phyloP scores from a whole-genome alignment of 2,888 invertebrate species.

The Dione juno region DNA sequence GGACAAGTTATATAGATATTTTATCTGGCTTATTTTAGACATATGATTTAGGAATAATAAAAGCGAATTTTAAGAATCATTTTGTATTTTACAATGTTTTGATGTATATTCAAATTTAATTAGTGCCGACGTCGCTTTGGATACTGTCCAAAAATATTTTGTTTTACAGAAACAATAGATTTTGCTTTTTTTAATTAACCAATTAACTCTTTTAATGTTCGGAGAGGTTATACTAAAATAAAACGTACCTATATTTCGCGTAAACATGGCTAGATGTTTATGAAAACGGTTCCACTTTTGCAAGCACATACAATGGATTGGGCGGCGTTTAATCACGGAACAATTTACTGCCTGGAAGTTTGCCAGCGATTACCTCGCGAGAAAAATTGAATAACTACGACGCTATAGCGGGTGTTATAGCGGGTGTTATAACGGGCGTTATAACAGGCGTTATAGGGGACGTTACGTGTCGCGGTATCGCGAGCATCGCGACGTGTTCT shows the following conservation, averaged over 20 bases:
- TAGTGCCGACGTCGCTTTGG: constrained; percentile 9
- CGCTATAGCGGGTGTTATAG: constrained; percentile 13
- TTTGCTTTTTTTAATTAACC: constrained; percentile 6
- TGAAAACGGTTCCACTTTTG: constrained; percentile 13
- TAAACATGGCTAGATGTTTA: constrained; percentile 4
- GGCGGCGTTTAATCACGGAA: constrained; percentile 42
- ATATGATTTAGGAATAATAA: background rate
- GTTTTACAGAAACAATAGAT: constrained; percentile 5
- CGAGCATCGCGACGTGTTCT: constrained; percentile 7
- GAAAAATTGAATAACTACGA: constrained; percentile 43
- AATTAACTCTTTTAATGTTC: constrained; percentile 5
- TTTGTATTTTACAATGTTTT: background rate
- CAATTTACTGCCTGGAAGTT: constrained; percentile 44
- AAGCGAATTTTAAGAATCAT: background rate
- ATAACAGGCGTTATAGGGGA: background rate
- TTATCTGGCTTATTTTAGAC: background rate
- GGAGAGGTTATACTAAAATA: background rate
- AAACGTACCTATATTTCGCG: background rate
- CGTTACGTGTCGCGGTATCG: background rate
- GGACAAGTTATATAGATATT: too few species aligned
- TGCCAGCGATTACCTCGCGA: constrained; percentile 44
- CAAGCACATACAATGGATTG: constrained; percentile 24
- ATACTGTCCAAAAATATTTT: constrained; percentile 7
- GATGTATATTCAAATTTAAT: constrained; percentile 5
- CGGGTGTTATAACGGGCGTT: background rate